Percentiles rank a stretch among this genome's conserved stretches.
Conservation (phyloP, 2,797 vertebrate genomes). For the Luscinia luscinia region DNA sequence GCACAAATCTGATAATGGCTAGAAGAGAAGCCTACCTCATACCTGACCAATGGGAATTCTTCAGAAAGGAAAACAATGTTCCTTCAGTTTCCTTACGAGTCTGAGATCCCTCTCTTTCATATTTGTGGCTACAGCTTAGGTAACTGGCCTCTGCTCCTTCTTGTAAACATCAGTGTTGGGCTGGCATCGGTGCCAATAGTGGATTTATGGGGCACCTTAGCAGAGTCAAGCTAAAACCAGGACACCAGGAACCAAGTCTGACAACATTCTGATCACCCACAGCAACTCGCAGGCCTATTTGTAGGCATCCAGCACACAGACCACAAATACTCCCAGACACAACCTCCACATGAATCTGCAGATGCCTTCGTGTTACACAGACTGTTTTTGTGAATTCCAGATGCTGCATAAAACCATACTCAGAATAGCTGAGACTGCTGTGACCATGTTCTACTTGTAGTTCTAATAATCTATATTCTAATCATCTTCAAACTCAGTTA, state of each 20-base stretch:
- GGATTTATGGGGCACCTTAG: neutral
- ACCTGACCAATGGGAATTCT: neutral
- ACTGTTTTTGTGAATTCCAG: neutral
- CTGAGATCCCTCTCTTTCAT: neutral
- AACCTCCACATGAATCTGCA: neutral
- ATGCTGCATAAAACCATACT: neutral
- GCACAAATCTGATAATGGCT: neutral
- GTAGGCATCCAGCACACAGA: neutral
- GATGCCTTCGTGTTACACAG: neutral
- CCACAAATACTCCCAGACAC: neutral
- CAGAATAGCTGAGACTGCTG: neutral
- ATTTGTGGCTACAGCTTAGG: slow-evolving; percentile 3
- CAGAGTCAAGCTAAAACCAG: neutral
- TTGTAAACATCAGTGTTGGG: neutral
- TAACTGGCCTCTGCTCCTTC: neutral
- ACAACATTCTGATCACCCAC: neutral
- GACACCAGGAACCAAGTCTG: neutral
- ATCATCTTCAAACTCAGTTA: neutral
- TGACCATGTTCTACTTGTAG: neutral
- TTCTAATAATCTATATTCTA: neutral
- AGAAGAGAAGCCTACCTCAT: neutral
- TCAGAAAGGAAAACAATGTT: slow-evolving; percentile 22
- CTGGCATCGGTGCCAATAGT: neutral
- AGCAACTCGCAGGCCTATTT: neutral
- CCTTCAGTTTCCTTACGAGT: neutral